Percentiles rank a stretch among this genome's conserved stretches.
These are phyloP conservation scores for Ectropis grisescens DNA, from an alignment of 1,140 invertebrate species.

Conservation along the genomic window DNA sequence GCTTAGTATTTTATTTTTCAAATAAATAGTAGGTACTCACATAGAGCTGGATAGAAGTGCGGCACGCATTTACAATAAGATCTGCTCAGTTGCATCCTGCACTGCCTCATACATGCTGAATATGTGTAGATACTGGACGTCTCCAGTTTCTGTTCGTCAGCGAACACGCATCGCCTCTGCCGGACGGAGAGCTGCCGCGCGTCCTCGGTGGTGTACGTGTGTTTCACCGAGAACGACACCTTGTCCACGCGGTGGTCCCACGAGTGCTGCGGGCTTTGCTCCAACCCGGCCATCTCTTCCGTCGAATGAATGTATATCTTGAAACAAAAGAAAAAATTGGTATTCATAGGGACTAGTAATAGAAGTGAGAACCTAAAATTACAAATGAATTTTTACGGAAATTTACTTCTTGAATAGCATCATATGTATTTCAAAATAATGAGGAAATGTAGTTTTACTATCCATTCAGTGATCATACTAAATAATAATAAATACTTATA, in stretches of 20 bases:
- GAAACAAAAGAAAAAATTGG: neutral
- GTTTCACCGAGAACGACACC: slow-evolving; percentile 77
- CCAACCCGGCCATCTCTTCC: slow-evolving; percentile 76
- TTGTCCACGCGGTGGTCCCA: slow-evolving; percentile 75
- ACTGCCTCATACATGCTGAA: slow-evolving; percentile 77
- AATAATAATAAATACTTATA: too few species aligned
- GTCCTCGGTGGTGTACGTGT: slow-evolving; percentile 80
- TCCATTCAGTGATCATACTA: too few species aligned
- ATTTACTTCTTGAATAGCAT: too few species aligned
- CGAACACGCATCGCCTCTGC: slow-evolving; percentile 77
- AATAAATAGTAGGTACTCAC: too few species aligned
- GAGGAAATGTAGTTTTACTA: too few species aligned
- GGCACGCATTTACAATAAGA: slow-evolving; percentile 76
- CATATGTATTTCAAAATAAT: too few species aligned
- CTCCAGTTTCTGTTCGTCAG: slow-evolving; percentile 73
- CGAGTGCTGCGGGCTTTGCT: slow-evolving; percentile 76
- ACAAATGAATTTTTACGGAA: neutral
- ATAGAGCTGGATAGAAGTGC: slow-evolving; percentile 75
- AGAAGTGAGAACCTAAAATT: too few species aligned
- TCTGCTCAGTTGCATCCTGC: slow-evolving; percentile 74
- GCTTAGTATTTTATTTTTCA: too few species aligned
- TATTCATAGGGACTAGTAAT: too few species aligned
- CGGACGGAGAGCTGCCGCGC: slow-evolving; percentile 75
- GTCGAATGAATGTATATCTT: slow-evolving; percentile 77
- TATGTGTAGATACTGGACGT: slow-evolving; percentile 75